These are phyloP conservation scores for Paratrypauchen microcephalus DNA, from an alignment of 2,797 vertebrate genomes.

Conservation along the genomic window DNA sequence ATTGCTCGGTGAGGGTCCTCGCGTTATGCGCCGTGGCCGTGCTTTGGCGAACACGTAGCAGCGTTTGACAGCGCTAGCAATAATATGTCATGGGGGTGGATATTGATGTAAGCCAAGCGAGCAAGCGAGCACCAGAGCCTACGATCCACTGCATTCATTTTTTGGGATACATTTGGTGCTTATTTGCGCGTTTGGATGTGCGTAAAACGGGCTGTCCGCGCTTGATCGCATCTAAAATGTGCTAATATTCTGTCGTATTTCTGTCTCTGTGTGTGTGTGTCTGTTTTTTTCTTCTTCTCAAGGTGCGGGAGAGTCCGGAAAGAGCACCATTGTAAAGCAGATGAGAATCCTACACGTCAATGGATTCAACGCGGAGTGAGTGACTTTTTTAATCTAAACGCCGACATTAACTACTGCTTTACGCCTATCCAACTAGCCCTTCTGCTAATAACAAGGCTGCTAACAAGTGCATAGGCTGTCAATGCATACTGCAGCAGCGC, in stretches of 20 bases:
- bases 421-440: background rate
- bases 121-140: slow-evolving; percentile 37
- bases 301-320: slow-evolving; percentile 99
- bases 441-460: slow-evolving; percentile 40
- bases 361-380: slow-evolving; percentile 99
- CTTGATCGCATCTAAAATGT: slow-evolving; percentile 14
- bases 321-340: slow-evolving; percentile 99
- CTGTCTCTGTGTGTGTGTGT: background rate
- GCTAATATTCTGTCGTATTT: slow-evolving; percentile 34
- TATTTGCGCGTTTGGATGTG: background rate
- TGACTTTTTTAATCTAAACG: slow-evolving; percentile 23
- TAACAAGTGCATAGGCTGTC: slow-evolving; percentile 43
- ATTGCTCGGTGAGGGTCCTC: slow-evolving; percentile 87
- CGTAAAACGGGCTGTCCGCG: background rate
- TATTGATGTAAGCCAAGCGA: slow-evolving; percentile 65
- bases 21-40: slow-evolving; percentile 48
- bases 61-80: slow-evolving; percentile 73
- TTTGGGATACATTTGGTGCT: background rate
- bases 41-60: slow-evolving; percentile 71
- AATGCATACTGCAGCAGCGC: slow-evolving; percentile 76
- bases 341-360: slow-evolving; percentile 99
- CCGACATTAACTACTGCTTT: background rate
- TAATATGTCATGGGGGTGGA: slow-evolving; percentile 77
- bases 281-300: slow-evolving; percentile 49
- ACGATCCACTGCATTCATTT: slow-evolving; percentile 48